Evolutionary conservation across 2,888 invertebrate species (phyloP), one percentile per base, ranked within the genome.

Genomic region (Melieria omissa): DNA sequence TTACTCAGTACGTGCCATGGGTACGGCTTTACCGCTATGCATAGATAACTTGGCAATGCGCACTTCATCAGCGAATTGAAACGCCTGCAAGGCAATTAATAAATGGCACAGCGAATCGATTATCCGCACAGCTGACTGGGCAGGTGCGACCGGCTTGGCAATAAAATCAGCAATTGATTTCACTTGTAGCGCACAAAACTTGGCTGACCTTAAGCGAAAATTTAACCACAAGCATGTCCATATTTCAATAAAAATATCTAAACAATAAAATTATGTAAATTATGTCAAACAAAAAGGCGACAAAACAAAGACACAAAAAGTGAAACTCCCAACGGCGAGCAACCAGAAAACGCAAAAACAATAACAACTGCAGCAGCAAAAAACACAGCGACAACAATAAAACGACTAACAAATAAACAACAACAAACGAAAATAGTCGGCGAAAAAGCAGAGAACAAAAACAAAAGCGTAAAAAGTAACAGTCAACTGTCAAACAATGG

Each of bases 231-330:
- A 46, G 6, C 29, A 16, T 10, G 49, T 3, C 46, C 9, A 44
- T 58, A 58, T 70, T 58, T 64, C 63, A 64, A 58, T 47, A 64
- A 70, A 64, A 63, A 57, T 64, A 70, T 57, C 41, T 46, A 16
- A 12, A 46, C 62, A 47, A 66, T 62, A 65, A 71, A 66, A 71
- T 66, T 71, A 67, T 67, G 62, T 62, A 66, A 66, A 71, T 63
- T 67, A 60, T 71, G 14, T 29, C 47, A 63, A 63, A 62, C 63
- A 63, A 64, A 10, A 63, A 47, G 49, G 16, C 65, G 12, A 16
- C 47, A 41, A 71, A 62, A 67, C 67, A 58, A 60, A 41, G 58
- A 42, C 6, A 42, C 42, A 52, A 67, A 67, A 67, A 61, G 60
- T 60, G 67, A 60, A 67, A 67, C 52, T 67, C 16, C 60, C 49